Conservation (phyloP, 2,888 invertebrate genomes). For the Oithona nana region DNA sequence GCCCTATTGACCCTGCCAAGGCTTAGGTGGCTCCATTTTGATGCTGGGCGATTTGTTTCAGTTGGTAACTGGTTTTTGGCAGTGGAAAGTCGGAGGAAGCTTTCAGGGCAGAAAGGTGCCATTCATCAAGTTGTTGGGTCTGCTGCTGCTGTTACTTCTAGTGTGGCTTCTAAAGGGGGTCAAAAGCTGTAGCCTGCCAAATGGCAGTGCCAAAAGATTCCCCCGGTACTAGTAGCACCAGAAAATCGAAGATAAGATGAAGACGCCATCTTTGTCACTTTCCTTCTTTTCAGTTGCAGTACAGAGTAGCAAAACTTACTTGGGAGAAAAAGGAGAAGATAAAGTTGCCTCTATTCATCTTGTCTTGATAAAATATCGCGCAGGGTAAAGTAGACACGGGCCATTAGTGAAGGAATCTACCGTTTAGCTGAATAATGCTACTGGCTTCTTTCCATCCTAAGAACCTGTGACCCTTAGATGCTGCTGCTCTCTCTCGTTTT, state of each 20-base stretch:
- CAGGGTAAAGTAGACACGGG: background rate
- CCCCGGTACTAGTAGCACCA: too few species aligned
- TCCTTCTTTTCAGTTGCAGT: too few species aligned
- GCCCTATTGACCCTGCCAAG: too few species aligned
- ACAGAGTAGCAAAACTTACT: too few species aligned
- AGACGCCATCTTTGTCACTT: background rate
- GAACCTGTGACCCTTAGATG: background rate
- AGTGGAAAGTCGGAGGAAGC: too few species aligned
- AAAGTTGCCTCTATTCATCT: background rate
- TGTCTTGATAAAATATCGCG: background rate
- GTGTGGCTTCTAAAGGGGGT: background rate
- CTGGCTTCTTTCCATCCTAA: background rate
- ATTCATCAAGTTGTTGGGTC: background rate
- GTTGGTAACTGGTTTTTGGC: too few species aligned
- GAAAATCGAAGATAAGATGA: background rate
- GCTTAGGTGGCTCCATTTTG: too few species aligned
- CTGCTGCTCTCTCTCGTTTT: background rate
- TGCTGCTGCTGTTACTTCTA: background rate
- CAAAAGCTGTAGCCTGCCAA: background rate
- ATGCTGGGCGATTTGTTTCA: too few species aligned
- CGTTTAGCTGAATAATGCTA: background rate
- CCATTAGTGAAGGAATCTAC: background rate
- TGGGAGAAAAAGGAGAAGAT: too few species aligned
- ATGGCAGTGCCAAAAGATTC: background rate
- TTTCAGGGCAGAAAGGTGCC: background rate